Evolutionary conservation across 2,797 vertebrate genomes (phyloP), one percentile per base, ranked within the genome.

Genomic region (Apogon hyalosoma): DNA sequence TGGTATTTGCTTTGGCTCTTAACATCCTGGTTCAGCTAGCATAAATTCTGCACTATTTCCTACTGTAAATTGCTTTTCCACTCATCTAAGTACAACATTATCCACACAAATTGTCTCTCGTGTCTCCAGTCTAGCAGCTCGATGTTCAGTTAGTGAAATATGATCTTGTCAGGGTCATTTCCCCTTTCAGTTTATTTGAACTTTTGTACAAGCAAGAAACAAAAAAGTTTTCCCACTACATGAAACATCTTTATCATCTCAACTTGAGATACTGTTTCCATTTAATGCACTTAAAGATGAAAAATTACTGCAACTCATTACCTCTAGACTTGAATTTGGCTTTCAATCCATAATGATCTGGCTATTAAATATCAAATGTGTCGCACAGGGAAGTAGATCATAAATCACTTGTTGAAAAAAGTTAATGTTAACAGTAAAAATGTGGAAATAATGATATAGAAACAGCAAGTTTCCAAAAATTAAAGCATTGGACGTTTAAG

Each of bases 201-300:
- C 65, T 36, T 12, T 1, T 7, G 38, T 12, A 68, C 14, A 53
- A 48, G 60, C 41, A 36, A 46, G n/a, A 28, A n/a, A 41, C 24
- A 64, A 33, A 24, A 31, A 49, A 33, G 18, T 43, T 69, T 57
- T 43, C 46, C 43, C 12, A 48, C 16, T 6, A 4, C 18, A 49
- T 65, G 8, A 71, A 70, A 65, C 54, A 46, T 54, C 51, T 70
- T 45, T n/a, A 60, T 74, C 45, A 77, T 54, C 41, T 42, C n/a
- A 76, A 43, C 19, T 52, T 46, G 19, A 80, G 45, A 60, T 49
- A 31, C 3, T 59, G 53, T 57, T 51, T 66, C 53, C 42, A 64
- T 69, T 69, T 57, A 80, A 72, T 63, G 60, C 60, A 65, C 63
- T 74, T 59, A 58, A 74, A 65, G 38, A 71, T 33, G 68, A 69